A percentile compares a stretch with the other conserved stretches of the same genome.
Evolutionary conservation across 2,888 invertebrate genomes (phyloP).

Genomic region (Alentia gelatinosa): DNA sequence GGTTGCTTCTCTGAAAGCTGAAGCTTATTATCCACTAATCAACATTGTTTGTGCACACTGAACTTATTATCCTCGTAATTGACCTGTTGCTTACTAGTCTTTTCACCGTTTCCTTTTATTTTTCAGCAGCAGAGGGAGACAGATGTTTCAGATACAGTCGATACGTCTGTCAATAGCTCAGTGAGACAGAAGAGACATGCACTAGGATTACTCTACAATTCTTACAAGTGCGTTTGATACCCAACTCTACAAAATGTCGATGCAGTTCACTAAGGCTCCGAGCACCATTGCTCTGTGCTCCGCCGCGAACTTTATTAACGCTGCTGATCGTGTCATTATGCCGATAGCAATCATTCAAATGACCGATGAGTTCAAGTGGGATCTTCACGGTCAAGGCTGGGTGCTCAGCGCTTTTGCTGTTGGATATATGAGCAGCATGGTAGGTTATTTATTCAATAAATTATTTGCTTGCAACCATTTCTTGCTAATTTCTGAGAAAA

Average conservation of each 20-base stretch:
- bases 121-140: no score
- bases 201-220: neutral
- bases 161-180: no score
- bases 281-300: constrained; percentile 85
- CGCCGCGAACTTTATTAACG: constrained; percentile 88
- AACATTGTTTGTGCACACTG: no score
- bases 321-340: constrained; percentile 89
- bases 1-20: no score
- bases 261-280: constrained; percentile 75
- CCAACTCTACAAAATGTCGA: constrained; percentile 20
- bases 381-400: constrained; percentile 87
- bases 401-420: constrained; percentile 88
- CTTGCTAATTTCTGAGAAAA: no score
- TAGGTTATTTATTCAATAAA: no score
- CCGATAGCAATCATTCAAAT: constrained; percentile 89
- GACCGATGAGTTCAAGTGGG: constrained; percentile 87
- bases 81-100: no score
- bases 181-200: neutral
- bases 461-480: no score
- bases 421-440: constrained; percentile 89
- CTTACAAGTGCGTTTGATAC: neutral
- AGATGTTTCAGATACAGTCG: no score
- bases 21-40: no score
- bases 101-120: no score
- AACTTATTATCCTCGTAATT: no score